Evolutionary conservation across 1,140 invertebrate genomes (phyloP).

Genomic region (Stenopsyche tienmushanensis): DNA sequence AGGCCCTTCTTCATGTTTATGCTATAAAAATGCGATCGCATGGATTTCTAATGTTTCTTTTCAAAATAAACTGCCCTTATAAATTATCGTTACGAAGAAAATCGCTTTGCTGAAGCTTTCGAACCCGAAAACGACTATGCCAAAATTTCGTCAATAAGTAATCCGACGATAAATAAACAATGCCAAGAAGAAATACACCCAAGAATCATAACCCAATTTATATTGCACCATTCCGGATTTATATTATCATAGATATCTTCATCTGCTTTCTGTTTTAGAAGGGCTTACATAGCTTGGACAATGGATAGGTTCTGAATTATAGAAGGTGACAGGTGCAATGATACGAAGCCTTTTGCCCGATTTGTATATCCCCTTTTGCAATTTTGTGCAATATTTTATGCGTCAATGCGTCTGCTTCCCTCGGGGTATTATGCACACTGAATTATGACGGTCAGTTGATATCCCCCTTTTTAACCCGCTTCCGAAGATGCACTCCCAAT

Average conservation of each 20-base stretch:
- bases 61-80: conserved; percentile 28
- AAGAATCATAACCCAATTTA: background rate
- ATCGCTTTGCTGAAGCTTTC: background rate
- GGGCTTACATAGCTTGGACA: conserved; percentile 37
- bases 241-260: too few relatives aligned
- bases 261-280: background rate
- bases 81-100: conserved; percentile 21
- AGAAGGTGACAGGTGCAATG: conserved; percentile 43
- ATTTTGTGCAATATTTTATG: conserved; percentile 41
- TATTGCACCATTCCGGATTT: too few relatives aligned
- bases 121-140: background rate
- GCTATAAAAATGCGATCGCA: conserved; percentile 20
- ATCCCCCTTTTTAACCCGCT: conserved; percentile 11
- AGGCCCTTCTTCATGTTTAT: conserved; percentile 34
- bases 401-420: conserved; percentile 39
- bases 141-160: conserved; percentile 12
- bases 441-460: conserved; percentile 42
- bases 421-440: conserved; percentile 40
- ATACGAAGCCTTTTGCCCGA: conserved; percentile 40
- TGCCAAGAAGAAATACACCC: background rate
- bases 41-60: conserved; percentile 37
- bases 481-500: conserved; percentile 12
- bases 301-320: conserved; percentile 39
- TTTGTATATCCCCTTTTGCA: conserved; percentile 35
- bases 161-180: conserved; percentile 2